These are phyloP conservation scores for Agrotis clavis DNA, from an alignment of 2,888 invertebrate genomes.

Conservation along the genomic window DNA sequence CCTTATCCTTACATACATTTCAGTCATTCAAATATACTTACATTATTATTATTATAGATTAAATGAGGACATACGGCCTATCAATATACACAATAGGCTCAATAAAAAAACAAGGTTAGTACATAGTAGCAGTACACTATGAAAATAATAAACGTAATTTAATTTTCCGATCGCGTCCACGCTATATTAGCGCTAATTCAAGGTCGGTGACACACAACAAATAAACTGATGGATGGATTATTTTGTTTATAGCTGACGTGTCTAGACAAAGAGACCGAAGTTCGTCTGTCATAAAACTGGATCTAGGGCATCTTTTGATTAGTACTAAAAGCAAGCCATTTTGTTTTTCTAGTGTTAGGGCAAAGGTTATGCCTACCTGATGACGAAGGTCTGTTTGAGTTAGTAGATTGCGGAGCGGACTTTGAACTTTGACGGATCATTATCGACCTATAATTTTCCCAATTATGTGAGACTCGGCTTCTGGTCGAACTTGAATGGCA, in stretches of 20 bases:
- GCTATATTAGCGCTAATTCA: conserved; percentile 48
- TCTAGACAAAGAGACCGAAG: conserved; percentile 48
- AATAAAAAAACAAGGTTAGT: conserved; percentile 37
- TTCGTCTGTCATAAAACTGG: conserved; percentile 38
- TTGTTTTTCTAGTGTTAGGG: background rate
- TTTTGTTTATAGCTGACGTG: conserved; percentile 51
- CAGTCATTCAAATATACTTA: too few relatives aligned
- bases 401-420: too few relatives aligned
- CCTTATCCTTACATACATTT: too few relatives aligned
- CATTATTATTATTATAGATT: too few relatives aligned
- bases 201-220: conserved; percentile 43
- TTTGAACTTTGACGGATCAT: too few relatives aligned
- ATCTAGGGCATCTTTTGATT: conserved; percentile 29
- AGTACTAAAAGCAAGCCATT: background rate
- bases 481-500: too few relatives aligned
- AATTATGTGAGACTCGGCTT: too few relatives aligned
- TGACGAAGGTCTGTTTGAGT: background rate
- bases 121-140: conserved; percentile 9
- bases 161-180: conserved; percentile 47
- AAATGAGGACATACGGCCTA: background rate
- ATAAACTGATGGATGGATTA: conserved; percentile 48
- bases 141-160: conserved; percentile 35
- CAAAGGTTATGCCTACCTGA: conserved; percentile 14
- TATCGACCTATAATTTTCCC: too few relatives aligned
- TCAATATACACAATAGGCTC: conserved; percentile 26